phyloP scores from a whole-genome alignment of 2,797 vertebrate genomes.

The Sebastes ruberrimus region DNA sequence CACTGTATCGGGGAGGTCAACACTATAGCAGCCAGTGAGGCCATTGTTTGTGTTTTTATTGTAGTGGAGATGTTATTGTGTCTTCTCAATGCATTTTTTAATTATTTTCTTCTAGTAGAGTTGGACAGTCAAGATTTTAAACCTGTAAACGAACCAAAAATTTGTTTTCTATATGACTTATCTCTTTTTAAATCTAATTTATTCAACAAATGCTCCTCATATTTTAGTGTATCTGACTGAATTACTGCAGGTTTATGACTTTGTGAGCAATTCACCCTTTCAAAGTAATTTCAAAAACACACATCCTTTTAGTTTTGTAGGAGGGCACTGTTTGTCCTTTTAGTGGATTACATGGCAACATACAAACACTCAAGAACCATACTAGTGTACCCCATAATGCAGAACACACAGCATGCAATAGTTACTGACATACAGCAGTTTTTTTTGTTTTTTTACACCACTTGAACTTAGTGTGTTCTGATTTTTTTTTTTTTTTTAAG shows the following conservation, averaged over 20 bases:
- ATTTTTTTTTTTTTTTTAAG: constrained; percentile 82
- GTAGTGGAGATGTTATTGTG: constrained; percentile 37
- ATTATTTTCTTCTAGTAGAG: neutral
- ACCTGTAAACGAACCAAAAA: constrained; percentile 9
- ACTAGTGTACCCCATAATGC: constrained; percentile 91
- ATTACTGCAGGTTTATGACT: constrained; percentile 33
- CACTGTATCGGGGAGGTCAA: neutral
- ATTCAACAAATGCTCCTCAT: constrained; percentile 7
- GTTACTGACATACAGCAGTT: constrained; percentile 78
- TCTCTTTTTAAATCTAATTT: neutral
- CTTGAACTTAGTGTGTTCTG: constrained; percentile 71
- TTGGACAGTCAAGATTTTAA: constrained; percentile 5
- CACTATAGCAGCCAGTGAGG: neutral
- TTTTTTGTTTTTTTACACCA: constrained; percentile 59
- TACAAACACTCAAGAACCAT: constrained; percentile 74
- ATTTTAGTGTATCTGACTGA: constrained; percentile 25
- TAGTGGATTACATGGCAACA: constrained; percentile 77
- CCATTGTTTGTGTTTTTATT: constrained; percentile 4
- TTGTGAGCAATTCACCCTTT: constrained; percentile 23
- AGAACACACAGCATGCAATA: constrained; percentile 88
- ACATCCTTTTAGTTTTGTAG: constrained; percentile 51
- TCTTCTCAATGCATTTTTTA: constrained; percentile 9
- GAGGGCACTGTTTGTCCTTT: constrained; percentile 63
- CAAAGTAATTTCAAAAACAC: constrained; percentile 48
- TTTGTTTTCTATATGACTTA: neutral